Evolutionary conservation across 2,797 vertebrate genomes (phyloP).

Genomic region (Notamacropus eugenii): DNA sequence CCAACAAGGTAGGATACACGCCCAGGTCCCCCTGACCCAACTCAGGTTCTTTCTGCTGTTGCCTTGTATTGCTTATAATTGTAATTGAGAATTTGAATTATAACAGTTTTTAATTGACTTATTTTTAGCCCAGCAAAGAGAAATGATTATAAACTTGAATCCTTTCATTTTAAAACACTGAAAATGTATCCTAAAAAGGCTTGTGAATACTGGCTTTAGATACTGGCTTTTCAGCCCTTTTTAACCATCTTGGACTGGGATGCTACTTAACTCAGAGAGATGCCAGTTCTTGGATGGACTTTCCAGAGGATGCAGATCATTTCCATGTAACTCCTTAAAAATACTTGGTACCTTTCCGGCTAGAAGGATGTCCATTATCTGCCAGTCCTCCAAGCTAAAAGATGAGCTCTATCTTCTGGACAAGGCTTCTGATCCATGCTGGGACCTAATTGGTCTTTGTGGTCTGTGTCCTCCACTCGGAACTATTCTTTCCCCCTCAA

Average conservation of each 20-base stretch:
- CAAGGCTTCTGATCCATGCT: not conserved
- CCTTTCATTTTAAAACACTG: not conserved
- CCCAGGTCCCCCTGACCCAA: not conserved
- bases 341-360: too few relatives aligned
- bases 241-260: not conserved
- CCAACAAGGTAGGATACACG: not conserved
- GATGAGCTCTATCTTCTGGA: not conserved
- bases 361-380: too few relatives aligned
- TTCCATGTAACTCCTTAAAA: not conserved
- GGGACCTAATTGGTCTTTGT: not conserved
- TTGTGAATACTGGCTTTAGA: not conserved
- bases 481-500: too few relatives aligned
- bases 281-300: conserved; percentile 19
- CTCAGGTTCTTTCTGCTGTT: too few relatives aligned
- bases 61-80: too few relatives aligned
- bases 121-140: not conserved
- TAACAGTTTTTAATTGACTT: not conserved
- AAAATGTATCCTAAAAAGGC: conserved; percentile 7
- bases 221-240: conserved; percentile 10
- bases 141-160: conserved; percentile 5
- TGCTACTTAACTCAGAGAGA: conserved; percentile 13
- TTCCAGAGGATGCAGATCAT: conserved; percentile 22
- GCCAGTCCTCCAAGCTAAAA: not conserved
- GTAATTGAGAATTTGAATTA: too few relatives aligned
- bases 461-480: too few relatives aligned